Conservation (phyloP, 2,113 vertebrate species). For the Laterallus jamaicensis region DNA sequence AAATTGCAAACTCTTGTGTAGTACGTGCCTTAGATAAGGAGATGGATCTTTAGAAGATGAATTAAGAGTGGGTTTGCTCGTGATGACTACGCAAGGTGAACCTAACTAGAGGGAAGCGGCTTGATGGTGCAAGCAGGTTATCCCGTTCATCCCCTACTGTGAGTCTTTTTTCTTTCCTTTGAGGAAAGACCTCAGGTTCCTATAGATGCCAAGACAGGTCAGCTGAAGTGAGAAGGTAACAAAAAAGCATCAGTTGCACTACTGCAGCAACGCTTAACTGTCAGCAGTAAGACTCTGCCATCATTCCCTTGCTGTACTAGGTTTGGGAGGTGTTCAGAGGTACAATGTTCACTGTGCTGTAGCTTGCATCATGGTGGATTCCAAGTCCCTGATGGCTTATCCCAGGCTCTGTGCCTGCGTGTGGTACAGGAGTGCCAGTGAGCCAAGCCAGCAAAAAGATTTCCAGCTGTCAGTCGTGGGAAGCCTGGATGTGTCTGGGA, state of each 20-base stretch:
- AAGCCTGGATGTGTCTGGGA: not conserved
- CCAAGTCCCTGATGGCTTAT: not conserved
- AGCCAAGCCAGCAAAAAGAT: not conserved
- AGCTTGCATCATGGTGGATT: not conserved
- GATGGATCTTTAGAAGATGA: not conserved
- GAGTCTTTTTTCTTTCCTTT: not conserved
- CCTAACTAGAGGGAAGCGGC: not conserved
- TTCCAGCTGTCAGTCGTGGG: not conserved
- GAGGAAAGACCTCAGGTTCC: not conserved
- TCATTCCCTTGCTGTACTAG: not conserved
- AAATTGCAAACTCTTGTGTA: not conserved
- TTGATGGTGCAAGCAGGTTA: not conserved
- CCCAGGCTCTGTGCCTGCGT: not conserved
- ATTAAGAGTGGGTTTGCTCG: not conserved
- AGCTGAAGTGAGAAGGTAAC: not conserved
- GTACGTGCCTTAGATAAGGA: not conserved
- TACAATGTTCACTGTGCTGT: not conserved
- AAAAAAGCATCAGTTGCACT: not conserved
- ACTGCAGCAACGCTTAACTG: not conserved
- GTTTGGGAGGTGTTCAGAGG: not conserved
- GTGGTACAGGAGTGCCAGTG: not conserved
- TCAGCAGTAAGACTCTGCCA: not conserved
- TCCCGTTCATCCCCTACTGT: not conserved
- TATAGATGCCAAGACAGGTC: not conserved
- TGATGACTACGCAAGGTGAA: not conserved